These are phyloP conservation scores for Neotoma lepida DNA, from an alignment of 2,113 vertebrate species.

Conservation along the genomic window DNA sequence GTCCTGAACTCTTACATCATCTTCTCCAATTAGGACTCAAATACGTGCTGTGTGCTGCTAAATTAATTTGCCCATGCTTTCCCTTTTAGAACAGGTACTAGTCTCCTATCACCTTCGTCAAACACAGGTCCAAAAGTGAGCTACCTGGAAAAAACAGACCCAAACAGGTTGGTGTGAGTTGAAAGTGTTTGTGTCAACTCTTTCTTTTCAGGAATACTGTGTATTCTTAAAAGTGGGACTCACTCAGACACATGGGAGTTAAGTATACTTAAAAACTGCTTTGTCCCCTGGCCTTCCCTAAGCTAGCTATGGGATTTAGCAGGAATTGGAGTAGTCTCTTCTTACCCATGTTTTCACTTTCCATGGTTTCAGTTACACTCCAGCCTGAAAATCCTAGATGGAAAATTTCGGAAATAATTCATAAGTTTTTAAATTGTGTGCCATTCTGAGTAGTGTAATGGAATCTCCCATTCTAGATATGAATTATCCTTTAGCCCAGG, in stretches of 20 bases:
- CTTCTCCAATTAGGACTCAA: not conserved
- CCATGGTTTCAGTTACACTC: not conserved
- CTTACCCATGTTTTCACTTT: not conserved
- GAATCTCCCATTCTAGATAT: not conserved
- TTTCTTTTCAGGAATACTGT: slow-evolving; percentile 55
- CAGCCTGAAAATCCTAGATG: not conserved
- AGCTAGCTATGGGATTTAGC: not conserved
- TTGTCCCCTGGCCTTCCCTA: not conserved
- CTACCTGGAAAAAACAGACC: not conserved
- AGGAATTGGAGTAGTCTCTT: not conserved
- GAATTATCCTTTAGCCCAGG: not conserved
- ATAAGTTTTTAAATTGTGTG: not conserved
- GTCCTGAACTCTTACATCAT: not conserved
- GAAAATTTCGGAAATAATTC: not conserved
- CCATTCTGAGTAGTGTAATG: not conserved
- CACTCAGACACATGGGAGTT: not conserved
- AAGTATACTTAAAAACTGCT: not conserved
- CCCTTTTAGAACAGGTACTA: not conserved
- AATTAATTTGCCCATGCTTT: not conserved
- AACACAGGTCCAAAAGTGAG: slow-evolving; percentile 48
- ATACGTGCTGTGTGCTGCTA: not conserved
- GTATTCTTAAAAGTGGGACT: slow-evolving; percentile 39
- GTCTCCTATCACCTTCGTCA: not conserved
- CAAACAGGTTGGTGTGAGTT: slow-evolving; percentile 26
- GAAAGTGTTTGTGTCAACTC: not conserved